Percentiles rank a stretch among this genome's conserved stretches.
These are phyloP conservation scores for Eulithis prunata DNA, from an alignment of 2,888 invertebrate genomes.

Conservation along the genomic window DNA sequence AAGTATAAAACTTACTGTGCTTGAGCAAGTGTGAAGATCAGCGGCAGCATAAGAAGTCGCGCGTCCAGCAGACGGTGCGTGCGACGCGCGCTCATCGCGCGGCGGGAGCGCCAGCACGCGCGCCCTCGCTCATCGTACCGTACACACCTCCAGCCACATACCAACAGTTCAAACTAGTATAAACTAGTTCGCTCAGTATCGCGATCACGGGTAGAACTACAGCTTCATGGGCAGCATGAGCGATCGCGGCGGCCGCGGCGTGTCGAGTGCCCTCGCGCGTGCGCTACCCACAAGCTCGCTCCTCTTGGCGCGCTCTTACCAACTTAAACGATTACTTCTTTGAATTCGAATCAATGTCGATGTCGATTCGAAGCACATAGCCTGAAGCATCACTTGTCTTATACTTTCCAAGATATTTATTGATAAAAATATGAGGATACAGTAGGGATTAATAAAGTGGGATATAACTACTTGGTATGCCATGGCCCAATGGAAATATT, in stretches of 20 bases:
- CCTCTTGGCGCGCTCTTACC: conserved; percentile 47
- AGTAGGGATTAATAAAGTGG: too few relatives aligned
- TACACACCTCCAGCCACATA: conserved; percentile 32
- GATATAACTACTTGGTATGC: too few relatives aligned
- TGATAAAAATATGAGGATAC: too few relatives aligned
- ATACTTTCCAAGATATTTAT: too few relatives aligned
- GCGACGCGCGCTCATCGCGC: conserved; percentile 79
- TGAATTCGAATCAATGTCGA: conserved; percentile 42
- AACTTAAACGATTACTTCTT: conserved; percentile 44
- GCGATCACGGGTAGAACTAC: conserved; percentile 50
- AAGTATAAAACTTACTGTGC: conserved; percentile 67
- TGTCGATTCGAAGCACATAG: too few relatives aligned
- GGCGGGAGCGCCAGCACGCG: conserved; percentile 61
- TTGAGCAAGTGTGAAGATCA: conserved; percentile 58
- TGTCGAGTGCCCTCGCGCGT: conserved; percentile 78
- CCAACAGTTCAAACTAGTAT: conserved; percentile 21
- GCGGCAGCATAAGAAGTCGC: conserved; percentile 54
- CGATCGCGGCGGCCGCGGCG: conserved; percentile 65
- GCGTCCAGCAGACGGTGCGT: conserved; percentile 58
- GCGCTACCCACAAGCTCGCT: conserved; percentile 62
- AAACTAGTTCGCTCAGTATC: conserved; percentile 42
- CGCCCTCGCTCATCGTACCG: conserved; percentile 57
- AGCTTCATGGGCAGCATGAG: conserved; percentile 57
- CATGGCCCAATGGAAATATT: too few relatives aligned
- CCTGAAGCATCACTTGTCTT: conserved; percentile 19